Conservation (phyloP, 2,797 vertebrate species). For the Acanthurus lineatus region DNA sequence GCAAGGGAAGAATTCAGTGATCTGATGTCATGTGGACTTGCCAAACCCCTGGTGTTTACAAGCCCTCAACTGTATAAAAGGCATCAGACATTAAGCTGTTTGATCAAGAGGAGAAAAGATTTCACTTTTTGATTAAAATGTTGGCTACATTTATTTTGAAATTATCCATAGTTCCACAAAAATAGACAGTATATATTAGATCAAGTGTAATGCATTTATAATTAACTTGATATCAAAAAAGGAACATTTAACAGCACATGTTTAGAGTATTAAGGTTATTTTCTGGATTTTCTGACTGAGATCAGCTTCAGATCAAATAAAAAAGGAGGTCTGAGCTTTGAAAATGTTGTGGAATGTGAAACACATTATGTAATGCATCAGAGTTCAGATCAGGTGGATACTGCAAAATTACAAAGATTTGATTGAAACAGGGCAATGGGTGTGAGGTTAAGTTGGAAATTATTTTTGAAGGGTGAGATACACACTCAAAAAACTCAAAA, state of each 20-base stretch:
- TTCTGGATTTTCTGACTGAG: background rate
- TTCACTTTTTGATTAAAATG: slow-evolving; percentile 59
- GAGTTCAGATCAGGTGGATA: no score
- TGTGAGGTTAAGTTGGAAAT: background rate
- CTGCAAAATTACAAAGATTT: background rate
- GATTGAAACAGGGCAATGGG: background rate
- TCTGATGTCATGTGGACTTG: slow-evolving; percentile 65
- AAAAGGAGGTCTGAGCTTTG: background rate
- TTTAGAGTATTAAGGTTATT: no score
- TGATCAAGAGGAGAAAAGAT: slow-evolving; percentile 34
- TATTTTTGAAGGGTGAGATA: background rate
- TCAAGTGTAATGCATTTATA: background rate
- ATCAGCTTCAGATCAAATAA: background rate
- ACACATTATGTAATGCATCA: background rate
- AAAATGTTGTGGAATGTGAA: background rate
- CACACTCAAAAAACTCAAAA: background rate
- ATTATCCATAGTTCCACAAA: background rate
- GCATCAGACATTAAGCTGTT: slow-evolving; percentile 49
- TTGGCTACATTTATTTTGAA: background rate
- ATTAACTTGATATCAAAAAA: background rate
- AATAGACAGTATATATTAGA: background rate
- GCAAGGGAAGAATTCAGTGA: slow-evolving; percentile 74
- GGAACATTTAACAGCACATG: background rate
- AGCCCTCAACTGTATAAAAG: slow-evolving; percentile 16
- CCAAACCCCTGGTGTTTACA: slow-evolving; percentile 58